These are phyloP conservation scores for Australoheros facetus DNA, from an alignment of 2,797 vertebrate genomes.

Conservation along the genomic window DNA sequence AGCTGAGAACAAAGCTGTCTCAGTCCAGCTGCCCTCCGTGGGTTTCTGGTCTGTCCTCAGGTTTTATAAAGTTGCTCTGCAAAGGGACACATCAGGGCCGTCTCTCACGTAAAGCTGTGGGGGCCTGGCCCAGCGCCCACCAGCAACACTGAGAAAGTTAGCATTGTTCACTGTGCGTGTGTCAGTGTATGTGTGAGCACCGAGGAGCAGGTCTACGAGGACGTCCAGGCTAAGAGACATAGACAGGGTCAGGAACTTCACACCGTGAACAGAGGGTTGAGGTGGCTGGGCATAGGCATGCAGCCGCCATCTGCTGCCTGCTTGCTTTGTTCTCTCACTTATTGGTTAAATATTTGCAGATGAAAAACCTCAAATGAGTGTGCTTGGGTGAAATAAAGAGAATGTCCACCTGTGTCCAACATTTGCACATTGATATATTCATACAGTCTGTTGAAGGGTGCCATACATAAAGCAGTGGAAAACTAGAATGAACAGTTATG, in stretches of 20 bases:
- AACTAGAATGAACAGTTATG: neutral
- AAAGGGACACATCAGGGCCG: constrained; percentile 71
- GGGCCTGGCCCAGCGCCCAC: constrained; percentile 66
- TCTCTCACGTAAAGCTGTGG: constrained; percentile 68
- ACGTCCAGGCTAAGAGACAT: constrained; percentile 50
- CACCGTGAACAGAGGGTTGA: constrained; percentile 34
- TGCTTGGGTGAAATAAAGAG: constrained; percentile 49
- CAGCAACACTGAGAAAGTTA: constrained; percentile 64
- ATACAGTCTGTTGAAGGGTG: constrained; percentile 29
- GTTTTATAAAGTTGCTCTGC: constrained; percentile 79
- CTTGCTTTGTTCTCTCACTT: constrained; percentile 32
- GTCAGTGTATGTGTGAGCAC: constrained; percentile 35
- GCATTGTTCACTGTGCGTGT: constrained; percentile 52
- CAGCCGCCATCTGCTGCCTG: constrained; percentile 24
- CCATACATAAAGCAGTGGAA: constrained; percentile 9
- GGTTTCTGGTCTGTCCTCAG: constrained; percentile 78
- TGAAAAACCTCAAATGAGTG: constrained; percentile 47
- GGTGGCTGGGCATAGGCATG: constrained; percentile 16
- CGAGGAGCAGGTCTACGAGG: constrained; percentile 29
- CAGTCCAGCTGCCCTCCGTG: constrained; percentile 81
- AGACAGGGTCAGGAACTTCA: constrained; percentile 52
- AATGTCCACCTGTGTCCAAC: constrained; percentile 24
- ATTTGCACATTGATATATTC: constrained; percentile 25
- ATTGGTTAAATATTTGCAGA: constrained; percentile 63
- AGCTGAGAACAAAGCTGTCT: constrained; percentile 86